phyloP scores from a whole-genome alignment of 2,797 vertebrate species.

The Oreochromis grahami region DNA sequence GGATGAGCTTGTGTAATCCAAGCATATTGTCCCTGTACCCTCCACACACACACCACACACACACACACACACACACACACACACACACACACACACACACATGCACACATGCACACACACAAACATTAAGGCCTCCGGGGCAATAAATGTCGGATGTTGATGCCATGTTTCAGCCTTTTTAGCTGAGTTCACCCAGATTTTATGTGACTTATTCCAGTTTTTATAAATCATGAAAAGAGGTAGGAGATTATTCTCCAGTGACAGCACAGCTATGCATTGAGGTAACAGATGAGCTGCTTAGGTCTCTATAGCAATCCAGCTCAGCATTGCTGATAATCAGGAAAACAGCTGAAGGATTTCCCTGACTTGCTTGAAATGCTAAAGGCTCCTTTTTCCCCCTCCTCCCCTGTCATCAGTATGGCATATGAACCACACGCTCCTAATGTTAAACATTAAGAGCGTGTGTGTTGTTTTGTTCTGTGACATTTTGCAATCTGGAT shows the following conservation, averaged over 20 bases:
- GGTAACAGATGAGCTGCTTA: background rate
- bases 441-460: background rate
- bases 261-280: background rate
- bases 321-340: background rate
- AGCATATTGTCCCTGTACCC: background rate
- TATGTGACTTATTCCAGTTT: background rate
- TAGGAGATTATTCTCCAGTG: background rate
- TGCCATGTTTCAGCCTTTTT: constrained; percentile 50
- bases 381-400: fast-evolving
- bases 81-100: background rate
- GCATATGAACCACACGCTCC: background rate
- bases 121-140: constrained; percentile 8
- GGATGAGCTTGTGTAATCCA: constrained; percentile 61
- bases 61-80: background rate
- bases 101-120: background rate
- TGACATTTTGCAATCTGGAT: background rate
- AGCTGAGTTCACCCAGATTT: background rate
- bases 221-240: background rate
- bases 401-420: background rate
- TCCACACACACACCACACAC: background rate
- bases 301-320: background rate
- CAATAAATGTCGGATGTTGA: constrained; percentile 53
- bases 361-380: background rate
- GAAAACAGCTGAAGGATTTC: background rate
- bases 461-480: background rate